Evolutionary conservation across 2,797 vertebrate species (phyloP).

Genomic region (Prionace glauca): DNA sequence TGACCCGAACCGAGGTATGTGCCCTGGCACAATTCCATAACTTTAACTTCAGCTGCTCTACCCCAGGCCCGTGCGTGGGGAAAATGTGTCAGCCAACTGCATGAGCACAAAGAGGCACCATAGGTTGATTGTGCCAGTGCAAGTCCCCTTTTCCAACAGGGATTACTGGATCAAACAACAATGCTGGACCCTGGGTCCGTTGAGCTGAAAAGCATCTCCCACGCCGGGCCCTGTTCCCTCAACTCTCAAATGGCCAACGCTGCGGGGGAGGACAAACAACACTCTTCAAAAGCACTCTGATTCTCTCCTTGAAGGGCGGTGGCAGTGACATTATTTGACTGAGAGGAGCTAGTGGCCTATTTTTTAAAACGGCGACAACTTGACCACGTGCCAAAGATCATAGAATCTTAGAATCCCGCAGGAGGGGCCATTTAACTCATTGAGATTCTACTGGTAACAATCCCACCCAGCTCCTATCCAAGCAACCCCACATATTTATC

Average conservation of each 20-base stretch:
- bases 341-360: background rate
- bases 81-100: too few relatives aligned
- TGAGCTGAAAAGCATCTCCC: background rate
- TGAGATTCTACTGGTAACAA: too few relatives aligned
- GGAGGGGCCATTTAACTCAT: too few relatives aligned
- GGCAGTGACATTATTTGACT: background rate
- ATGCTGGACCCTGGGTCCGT: background rate
- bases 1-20: background rate
- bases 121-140: background rate
- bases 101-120: background rate
- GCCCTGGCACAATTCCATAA: background rate
- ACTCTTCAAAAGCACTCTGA: background rate
- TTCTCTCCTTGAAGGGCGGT: background rate
- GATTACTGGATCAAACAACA: background rate
- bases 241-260: background rate
- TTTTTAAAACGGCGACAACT: background rate
- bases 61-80: background rate
- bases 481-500: too few relatives aligned
- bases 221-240: background rate
- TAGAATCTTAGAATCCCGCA: too few relatives aligned
- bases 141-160: background rate
- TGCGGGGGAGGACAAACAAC: background rate
- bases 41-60: background rate
- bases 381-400: too few relatives aligned
- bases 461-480: too few relatives aligned